phyloP scores from a whole-genome alignment of 2,113 vertebrate genomes.

The Oncorhynchus nerka region DNA sequence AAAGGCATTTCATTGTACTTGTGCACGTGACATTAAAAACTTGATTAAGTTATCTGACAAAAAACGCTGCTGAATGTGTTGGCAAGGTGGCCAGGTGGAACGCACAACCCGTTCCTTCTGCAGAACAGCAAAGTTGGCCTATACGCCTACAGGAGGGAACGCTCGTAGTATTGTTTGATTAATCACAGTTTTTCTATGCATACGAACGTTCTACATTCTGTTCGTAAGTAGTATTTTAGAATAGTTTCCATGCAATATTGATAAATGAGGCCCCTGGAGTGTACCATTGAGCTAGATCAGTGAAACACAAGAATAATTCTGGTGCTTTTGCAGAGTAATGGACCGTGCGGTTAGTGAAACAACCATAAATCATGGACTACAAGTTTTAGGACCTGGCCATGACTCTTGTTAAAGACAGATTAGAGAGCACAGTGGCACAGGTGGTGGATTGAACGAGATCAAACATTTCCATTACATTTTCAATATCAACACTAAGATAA shows the following conservation, averaged over 20 bases:
- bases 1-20: no score
- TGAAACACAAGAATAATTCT: conserved; percentile 12
- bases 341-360: conserved; percentile 6
- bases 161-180: no score
- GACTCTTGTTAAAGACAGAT: conserved; percentile 17
- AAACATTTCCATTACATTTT: conserved; percentile 23
- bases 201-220: no score
- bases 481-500: not conserved
- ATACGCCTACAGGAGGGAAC: no score
- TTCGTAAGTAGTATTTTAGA: no score
- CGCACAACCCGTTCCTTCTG: no score
- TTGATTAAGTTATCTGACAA: no score
- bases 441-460: conserved; percentile 4
- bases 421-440: not conserved
- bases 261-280: not conserved
- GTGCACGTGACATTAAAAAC: no score
- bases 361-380: conserved; percentile 22
- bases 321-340: conserved; percentile 16
- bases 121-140: no score
- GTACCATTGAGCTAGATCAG: not conserved
- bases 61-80: no score
- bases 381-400: conserved; percentile 6
- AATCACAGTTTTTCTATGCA: no score
- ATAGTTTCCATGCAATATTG: not conserved
- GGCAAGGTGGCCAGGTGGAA: no score